Percentiles rank a stretch among this genome's conserved stretches.
Evolutionary conservation across 2,888 invertebrate species (phyloP).

Genomic region (Polyommatus iphigenia): DNA sequence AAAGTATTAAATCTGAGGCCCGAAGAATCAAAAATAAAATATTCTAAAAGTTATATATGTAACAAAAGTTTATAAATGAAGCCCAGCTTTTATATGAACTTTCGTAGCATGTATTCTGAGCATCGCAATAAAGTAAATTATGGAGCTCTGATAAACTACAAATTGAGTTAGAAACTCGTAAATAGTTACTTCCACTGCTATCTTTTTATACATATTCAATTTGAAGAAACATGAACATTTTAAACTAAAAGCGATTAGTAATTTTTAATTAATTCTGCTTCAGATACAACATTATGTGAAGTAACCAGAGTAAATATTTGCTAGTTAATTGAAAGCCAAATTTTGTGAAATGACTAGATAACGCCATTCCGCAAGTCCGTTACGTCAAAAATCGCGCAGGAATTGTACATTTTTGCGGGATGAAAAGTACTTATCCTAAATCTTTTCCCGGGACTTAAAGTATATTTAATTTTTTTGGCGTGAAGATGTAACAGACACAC

Average conservation of each 20-base stretch:
- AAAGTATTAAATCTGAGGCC: no score
- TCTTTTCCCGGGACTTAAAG: no score
- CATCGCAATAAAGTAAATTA: not conserved
- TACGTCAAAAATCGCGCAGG: no score
- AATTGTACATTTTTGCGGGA: no score
- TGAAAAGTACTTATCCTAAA: no score
- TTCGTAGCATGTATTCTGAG: not conserved
- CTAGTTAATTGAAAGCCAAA: no score
- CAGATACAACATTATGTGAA: not conserved
- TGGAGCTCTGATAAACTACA: not conserved
- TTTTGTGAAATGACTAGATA: no score
- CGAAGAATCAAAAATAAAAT: not conserved
- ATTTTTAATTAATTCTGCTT: not conserved
- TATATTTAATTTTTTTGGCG: no score
- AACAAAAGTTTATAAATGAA: not conserved
- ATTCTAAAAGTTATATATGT: not conserved
- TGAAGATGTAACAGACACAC: no score
- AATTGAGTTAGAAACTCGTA: constrained; percentile 65
- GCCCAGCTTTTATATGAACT: not conserved
- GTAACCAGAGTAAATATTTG: not conserved
- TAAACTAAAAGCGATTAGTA: not conserved
- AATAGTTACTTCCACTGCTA: constrained; percentile 59
- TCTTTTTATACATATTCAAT: not conserved
- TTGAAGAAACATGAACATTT: not conserved
- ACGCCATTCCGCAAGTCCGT: no score